Base-by-base conservation (phyloP, 1,140 invertebrate species). In the Metaphire vulgaris region DNA sequence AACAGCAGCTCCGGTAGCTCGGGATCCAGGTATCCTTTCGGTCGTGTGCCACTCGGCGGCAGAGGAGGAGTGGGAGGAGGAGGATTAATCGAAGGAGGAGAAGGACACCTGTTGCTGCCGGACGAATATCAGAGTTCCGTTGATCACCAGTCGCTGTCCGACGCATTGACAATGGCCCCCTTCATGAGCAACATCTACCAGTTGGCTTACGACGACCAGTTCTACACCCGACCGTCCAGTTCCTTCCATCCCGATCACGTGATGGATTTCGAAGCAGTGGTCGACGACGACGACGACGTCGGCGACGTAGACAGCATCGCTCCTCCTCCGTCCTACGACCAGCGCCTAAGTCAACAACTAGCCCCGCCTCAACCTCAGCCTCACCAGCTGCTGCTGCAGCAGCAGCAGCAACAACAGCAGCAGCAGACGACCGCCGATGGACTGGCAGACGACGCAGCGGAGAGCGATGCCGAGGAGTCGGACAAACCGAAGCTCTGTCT, bases 401-500 rank as follows among this genome's bases (percentile, higher is more conserved):
- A 56, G 6, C 41, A 56, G 21, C 41, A 12, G 41, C 41, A 56
- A 21, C 41, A 56, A 21, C 41, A 56, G 41, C 41, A 56, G 41
- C 41, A 56, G 41, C 21, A 6, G 41, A 6, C 6, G 41, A 56
- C 41, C 6, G 6, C 21, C 41, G 41, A 56, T 56, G 41, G 41
- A 56, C 21, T 56, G 6, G 21, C 41, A 12, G 41, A 56, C 41
- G 41, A 56, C 41, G 21, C 41, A 21, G 41, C 41, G 41, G 41
- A 56, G 41, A 56, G 41, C 41, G 41, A 56, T 56, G 41, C 41
- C 6, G 41, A 56, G 6, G 41, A 56, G 41, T 6, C 41, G 41
- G 41, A 56, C 21, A 56, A 56, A 21, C 41, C 41, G 41, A 56
- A 56, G 6, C 6, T 56, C 85, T 99, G 96, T 85, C 94, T 97